Conservation (phyloP, 2,888 invertebrate species). For the Nephrocerus scutellatus region DNA sequence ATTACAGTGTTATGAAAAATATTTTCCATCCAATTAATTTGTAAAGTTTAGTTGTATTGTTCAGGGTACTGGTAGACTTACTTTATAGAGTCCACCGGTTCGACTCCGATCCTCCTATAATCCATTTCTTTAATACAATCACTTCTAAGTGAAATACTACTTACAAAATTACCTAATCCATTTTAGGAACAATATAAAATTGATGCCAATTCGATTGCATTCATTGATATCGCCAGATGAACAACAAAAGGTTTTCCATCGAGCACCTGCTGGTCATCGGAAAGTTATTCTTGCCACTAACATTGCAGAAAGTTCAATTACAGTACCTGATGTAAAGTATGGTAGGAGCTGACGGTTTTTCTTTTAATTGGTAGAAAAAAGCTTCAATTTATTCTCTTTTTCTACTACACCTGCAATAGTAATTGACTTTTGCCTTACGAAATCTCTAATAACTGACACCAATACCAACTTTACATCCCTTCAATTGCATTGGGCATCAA, state of each 20-base stretch:
- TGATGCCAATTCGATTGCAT: slow-evolving; percentile 51
- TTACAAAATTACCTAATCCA: too few relatives aligned
- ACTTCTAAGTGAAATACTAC: too few relatives aligned
- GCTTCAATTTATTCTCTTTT: too few relatives aligned
- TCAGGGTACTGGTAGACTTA: too few relatives aligned
- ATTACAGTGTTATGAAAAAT: too few relatives aligned
- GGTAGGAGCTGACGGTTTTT: too few relatives aligned
- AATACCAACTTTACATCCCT: slow-evolving; percentile 62
- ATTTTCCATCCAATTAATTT: too few relatives aligned
- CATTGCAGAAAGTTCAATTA: slow-evolving; percentile 88
- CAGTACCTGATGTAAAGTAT: slow-evolving; percentile 80
- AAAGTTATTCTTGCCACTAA: slow-evolving; percentile 87
- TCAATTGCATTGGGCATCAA: slow-evolving; percentile 79
- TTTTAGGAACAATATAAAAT: slow-evolving; percentile 24
- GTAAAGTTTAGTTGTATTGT: too few relatives aligned
- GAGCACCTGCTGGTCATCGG: slow-evolving; percentile 47
- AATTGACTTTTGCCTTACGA: slow-evolving; percentile 90
- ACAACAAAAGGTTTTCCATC: slow-evolving; percentile 56
- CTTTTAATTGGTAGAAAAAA: too few relatives aligned
- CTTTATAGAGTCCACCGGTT: too few relatives aligned
- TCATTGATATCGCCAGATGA: slow-evolving; percentile 74
- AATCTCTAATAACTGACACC: slow-evolving; percentile 67
- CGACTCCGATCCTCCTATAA: too few relatives aligned
- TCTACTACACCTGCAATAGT: slow-evolving; percentile 52
- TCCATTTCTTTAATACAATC: too few relatives aligned